phyloP scores from a whole-genome alignment of 2,888 invertebrate species.

The Drosophila vallismaia region DNA sequence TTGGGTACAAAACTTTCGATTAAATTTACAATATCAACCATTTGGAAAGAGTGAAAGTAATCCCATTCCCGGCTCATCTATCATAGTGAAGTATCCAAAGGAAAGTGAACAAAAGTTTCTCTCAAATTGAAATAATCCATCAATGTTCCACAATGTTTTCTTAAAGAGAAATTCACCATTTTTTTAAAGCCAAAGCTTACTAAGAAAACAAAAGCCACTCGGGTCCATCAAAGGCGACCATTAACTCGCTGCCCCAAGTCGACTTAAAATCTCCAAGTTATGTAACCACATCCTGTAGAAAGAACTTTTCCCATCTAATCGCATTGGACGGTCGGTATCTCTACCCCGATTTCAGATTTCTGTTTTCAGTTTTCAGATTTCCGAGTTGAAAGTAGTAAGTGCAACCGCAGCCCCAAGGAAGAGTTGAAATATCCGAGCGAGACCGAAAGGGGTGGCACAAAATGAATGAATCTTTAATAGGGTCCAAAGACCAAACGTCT shows the following conservation, averaged over 20 bases:
- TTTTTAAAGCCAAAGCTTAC: constrained; percentile 8
- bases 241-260: constrained; percentile 11
- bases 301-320: constrained; percentile 58
- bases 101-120: constrained; percentile 27
- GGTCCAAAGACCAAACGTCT: constrained; percentile 53
- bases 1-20: not conserved
- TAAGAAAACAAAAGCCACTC: constrained; percentile 14
- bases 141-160: constrained; percentile 38
- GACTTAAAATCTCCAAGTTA: constrained; percentile 25
- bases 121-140: constrained; percentile 68
- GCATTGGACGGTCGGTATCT: constrained; percentile 25
- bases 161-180: not conserved
- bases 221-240: constrained; percentile 28
- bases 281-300: constrained; percentile 58
- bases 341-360: constrained; percentile 4
- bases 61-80: constrained; percentile 48
- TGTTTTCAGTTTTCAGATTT: not conserved
- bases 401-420: constrained; percentile 59
- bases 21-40: not conserved
- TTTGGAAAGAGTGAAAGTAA: constrained; percentile 33
- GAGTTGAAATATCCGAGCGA: constrained; percentile 9
- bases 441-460: constrained; percentile 46
- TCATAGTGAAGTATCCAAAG: constrained; percentile 47
- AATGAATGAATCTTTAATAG: constrained; percentile 75
- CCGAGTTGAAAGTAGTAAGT: constrained; percentile 34